These are phyloP conservation scores for Pangasius macronema DNA, from an alignment of 2,797 vertebrate genomes.

Conservation along the genomic window DNA sequence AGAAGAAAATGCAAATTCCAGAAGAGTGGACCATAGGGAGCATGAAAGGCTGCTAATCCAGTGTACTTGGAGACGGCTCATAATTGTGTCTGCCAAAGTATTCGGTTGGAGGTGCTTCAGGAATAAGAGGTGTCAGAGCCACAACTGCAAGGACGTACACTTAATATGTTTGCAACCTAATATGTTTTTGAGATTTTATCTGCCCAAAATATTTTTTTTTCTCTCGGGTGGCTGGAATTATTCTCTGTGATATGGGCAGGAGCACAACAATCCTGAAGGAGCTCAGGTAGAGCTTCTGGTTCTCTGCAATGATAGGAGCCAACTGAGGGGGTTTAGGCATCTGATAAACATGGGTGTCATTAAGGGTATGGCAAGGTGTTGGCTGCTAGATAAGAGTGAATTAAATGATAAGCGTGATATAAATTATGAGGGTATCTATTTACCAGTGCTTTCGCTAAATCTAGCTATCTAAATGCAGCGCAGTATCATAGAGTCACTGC, in stretches of 20 bases:
- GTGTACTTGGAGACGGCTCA: neutral
- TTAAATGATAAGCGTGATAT: neutral
- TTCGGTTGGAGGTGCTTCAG: neutral
- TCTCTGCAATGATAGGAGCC: neutral
- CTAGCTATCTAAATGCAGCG: neutral
- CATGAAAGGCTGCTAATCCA: no score
- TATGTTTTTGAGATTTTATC: neutral
- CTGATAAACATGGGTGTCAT: conserved; percentile 24
- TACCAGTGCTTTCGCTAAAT: neutral
- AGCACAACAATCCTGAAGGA: neutral
- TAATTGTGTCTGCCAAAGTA: neutral
- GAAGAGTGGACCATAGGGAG: neutral
- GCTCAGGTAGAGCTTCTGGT: neutral
- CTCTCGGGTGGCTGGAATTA: neutral
- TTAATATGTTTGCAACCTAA: neutral
- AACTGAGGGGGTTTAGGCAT: neutral
- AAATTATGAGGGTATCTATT: neutral
- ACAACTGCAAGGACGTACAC: neutral
- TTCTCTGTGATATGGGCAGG: neutral
- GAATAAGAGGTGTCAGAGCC: neutral
- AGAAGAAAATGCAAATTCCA: neutral
- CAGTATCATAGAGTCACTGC: neutral
- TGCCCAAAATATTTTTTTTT: neutral
- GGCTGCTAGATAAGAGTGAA: neutral
- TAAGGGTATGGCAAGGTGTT: neutral